These are phyloP conservation scores for Molossus molossus DNA, from an alignment of 2,797 vertebrate genomes.

Conservation along the genomic window DNA sequence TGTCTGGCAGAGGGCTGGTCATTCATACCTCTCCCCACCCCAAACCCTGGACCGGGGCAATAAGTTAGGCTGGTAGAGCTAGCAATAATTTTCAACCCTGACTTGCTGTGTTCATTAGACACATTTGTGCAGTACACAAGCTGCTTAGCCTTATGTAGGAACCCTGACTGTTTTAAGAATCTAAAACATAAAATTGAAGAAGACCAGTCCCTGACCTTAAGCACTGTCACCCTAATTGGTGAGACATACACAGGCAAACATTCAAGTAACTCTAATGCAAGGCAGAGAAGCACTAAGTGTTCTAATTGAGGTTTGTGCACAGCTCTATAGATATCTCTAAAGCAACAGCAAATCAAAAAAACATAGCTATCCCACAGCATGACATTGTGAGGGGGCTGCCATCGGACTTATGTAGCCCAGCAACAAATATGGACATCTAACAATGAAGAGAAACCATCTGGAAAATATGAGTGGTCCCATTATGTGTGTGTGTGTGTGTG, in stretches of 20 bases:
- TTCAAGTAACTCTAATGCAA: background rate
- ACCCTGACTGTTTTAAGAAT: background rate
- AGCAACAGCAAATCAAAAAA: background rate
- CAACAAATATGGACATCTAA: slow-evolving; percentile 80
- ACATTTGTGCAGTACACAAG: background rate
- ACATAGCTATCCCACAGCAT: background rate
- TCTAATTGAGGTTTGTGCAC: background rate
- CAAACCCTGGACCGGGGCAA: background rate
- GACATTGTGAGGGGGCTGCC: slow-evolving; percentile 61
- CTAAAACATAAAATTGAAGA: background rate
- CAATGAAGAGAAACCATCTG: slow-evolving; percentile 79
- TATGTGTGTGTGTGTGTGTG: background rate
- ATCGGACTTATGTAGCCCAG: slow-evolving; percentile 57
- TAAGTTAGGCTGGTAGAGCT: background rate
- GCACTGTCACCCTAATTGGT: background rate
- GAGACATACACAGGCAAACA: background rate
- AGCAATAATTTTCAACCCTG: background rate
- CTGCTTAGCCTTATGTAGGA: background rate
- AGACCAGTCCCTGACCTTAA: background rate
- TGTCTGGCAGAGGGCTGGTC: background rate
- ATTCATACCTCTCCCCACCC: background rate
- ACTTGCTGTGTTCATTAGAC: background rate
- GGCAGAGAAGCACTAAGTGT: background rate
- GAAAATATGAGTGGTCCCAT: slow-evolving; percentile 74
- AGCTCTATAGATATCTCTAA: background rate